A percentile compares a stretch with the other conserved stretches of the same genome.
phyloP scores from a whole-genome alignment of 2,113 vertebrate species.

The Tympanuchus pallidicinctus region DNA sequence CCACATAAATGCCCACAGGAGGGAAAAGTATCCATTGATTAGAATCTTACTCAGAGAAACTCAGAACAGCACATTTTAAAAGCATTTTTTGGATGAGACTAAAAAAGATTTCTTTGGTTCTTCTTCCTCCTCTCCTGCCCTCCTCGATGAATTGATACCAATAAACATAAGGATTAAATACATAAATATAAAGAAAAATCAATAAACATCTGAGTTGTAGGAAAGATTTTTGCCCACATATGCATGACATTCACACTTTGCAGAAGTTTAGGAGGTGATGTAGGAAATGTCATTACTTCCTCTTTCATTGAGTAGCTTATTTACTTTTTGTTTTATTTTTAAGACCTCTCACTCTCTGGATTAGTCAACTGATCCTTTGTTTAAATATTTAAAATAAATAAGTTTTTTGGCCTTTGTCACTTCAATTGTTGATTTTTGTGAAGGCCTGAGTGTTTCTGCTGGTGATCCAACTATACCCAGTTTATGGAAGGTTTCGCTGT shows the following conservation, averaged over 20 bases:
- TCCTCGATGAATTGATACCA: neutral
- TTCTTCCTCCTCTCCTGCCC: neutral
- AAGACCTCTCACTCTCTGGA: neutral
- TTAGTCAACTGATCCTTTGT: neutral
- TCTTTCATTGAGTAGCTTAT: neutral
- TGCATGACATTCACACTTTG: neutral
- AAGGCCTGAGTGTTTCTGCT: neutral
- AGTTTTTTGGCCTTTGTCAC: neutral
- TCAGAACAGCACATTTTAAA: neutral
- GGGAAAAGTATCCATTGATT: neutral
- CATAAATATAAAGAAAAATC: neutral
- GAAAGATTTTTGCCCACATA: neutral
- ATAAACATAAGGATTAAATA: neutral
- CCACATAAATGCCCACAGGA: rapidly evolving
- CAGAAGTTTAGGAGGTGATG: neutral
- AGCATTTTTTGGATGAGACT: neutral
- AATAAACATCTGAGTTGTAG: neutral
- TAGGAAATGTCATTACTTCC: neutral
- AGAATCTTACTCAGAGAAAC: rapidly evolving
- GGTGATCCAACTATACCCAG: neutral
- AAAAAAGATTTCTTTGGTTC: neutral
- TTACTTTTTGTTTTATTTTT: slow-evolving; percentile 1
- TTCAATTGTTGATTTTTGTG: neutral
- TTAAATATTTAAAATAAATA: neutral
- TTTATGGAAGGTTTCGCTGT: neutral